Evolutionary conservation across 37 sponge, comb jelly and placozoan genomes (phyloP).

Genomic region (Axinella damicornis): DNA sequence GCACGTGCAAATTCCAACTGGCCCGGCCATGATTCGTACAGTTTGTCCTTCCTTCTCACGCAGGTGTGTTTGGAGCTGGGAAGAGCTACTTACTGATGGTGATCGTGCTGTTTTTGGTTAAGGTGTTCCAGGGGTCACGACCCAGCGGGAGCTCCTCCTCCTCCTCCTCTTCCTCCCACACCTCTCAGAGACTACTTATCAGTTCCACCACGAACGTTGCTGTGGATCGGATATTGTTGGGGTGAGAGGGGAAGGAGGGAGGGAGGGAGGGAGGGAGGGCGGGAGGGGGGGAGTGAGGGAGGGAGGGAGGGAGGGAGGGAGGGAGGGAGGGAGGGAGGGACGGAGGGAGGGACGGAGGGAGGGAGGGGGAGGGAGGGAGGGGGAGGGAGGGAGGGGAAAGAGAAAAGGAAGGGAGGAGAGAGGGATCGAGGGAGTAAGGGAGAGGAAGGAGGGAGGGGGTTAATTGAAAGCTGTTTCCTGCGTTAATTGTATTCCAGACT

Average conservation of each 20-base stretch:
- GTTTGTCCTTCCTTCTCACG: too few species aligned
- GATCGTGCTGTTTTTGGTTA: constrained; percentile 35
- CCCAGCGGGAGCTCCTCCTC: neutral
- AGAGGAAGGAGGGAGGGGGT: too few species aligned
- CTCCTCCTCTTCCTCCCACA: too few species aligned
- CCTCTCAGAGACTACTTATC: constrained; percentile 46
- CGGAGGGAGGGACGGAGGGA: neutral
- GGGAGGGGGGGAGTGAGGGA: too few species aligned
- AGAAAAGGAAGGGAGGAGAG: neutral
- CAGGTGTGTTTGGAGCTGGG: constrained; percentile 74
- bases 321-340: too few species aligned
- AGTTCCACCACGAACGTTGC: constrained; percentile 74
- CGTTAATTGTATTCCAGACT: too few species aligned
- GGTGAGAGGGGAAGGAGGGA: neutral
- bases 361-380: constrained; percentile 19
- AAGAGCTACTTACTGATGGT: constrained; percentile 63
- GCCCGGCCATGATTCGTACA: too few species aligned
- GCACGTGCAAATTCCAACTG: too few species aligned
- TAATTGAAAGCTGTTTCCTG: too few species aligned
- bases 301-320: too few species aligned
- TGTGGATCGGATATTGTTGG: constrained; percentile 51
- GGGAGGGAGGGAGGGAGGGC: too few species aligned
- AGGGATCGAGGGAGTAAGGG: too few species aligned
- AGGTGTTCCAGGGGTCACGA: constrained; percentile 13
- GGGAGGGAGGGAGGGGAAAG: neutral